phyloP scores from a whole-genome alignment of 92 coral and sea anemone species.

The Epizoanthus rinbou region DNA sequence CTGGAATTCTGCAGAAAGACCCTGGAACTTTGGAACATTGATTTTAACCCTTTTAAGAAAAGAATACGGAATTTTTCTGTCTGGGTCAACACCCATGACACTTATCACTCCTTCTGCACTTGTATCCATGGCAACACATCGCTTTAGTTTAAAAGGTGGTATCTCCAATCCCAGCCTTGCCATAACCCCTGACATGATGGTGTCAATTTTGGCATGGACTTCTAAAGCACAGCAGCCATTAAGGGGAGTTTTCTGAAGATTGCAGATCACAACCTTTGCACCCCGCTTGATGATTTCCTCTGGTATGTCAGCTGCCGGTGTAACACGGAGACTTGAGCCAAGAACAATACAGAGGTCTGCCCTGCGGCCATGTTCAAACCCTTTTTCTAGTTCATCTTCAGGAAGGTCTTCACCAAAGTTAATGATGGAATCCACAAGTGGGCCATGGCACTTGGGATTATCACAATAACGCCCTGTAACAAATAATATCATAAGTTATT shows the following conservation, averaged over 20 bases:
- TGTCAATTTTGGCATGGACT: conserved; percentile 69
- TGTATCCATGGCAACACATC: conserved; percentile 59
- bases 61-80: conserved; percentile 56
- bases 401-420: conserved; percentile 80
- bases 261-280: conserved; percentile 66
- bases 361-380: conserved; percentile 49
- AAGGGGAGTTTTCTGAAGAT: conserved; percentile 77
- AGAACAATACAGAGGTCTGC: conserved; percentile 76
- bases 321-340: conserved; percentile 81
- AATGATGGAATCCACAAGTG: conserved; percentile 71
- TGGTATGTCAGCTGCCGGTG: conserved; percentile 79
- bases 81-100: conserved; percentile 60
- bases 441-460: conserved; percentile 65
- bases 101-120: conserved; percentile 32
- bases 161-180: conserved; percentile 58
- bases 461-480: conserved; percentile 60
- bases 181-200: conserved; percentile 59
- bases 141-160: conserved; percentile 57
- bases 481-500: neutral
- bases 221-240: conserved; percentile 69
- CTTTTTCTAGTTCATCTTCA: conserved; percentile 61
- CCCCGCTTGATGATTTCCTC: conserved; percentile 60
- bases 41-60: conserved; percentile 51
- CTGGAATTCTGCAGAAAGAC: neutral
- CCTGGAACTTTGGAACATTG: conserved; percentile 35